Base-by-base conservation (phyloP, 2,113 vertebrate species). In the Excalfactoria chinensis region DNA sequence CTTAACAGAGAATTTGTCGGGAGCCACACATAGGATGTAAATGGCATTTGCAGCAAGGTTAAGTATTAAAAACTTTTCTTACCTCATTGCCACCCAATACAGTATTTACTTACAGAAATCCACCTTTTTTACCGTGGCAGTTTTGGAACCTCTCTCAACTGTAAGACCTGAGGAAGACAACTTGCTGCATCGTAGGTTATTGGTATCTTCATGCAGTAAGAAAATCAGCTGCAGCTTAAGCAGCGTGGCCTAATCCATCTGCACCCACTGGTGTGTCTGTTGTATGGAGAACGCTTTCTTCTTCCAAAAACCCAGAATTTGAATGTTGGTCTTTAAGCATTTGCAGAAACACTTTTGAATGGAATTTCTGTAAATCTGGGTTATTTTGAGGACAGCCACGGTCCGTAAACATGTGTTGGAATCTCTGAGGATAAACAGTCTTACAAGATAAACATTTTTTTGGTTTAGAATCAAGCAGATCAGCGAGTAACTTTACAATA, bases 371-470 rank as follows among this genome's bases (percentile, higher is more conserved):
- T 67, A 92, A 91, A 62, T 55, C 71, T 70, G 53, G 41, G 66
- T 90, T 89, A 44, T 91, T 97, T 93, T 91, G 88, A 88, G 64
- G 51, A 34, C 41, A 37, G 55, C 51, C 35, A 6, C 77, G 37
- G 30, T 88, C 87, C 86, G 66, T 86, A 80, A 95, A 51, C 40
- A 88, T 32, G 7, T 82, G 81, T 62, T 84, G 60, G 63, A 95
- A 35, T 14, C 77, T 92, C 83, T 32, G 55, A 70, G 84, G 48
- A 84, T 89, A 78, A 95, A 77, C 75, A 85, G 63, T 51, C 60
- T 80, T 46, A 7, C 5, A 64, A 76, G 62, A 83, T 60, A 79
- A 49, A 43, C 53, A 64, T 30, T 60, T 91, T 82, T 79, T 69
- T 63, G 82, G 48, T 68, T 80, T 91, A 26, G 81, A 82, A 59